These are phyloP conservation scores for Crenuchus spilurus DNA, from an alignment of 2,797 vertebrate species.

Conservation along the genomic window DNA sequence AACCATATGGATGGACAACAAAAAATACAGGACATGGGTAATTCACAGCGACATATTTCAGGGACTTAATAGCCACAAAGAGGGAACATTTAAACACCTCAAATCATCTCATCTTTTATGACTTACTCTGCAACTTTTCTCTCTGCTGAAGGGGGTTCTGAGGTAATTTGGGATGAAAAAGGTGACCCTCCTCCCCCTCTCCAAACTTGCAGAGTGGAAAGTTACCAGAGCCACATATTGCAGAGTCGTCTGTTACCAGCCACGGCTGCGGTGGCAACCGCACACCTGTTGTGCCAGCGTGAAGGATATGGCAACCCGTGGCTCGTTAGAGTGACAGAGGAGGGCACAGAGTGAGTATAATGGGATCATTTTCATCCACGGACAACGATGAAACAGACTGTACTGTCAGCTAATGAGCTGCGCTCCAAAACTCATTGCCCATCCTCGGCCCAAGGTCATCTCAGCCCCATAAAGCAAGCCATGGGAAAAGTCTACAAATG, in stretches of 20 bases:
- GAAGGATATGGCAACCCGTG: conserved; percentile 32
- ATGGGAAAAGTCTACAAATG: background rate
- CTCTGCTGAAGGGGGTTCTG: background rate
- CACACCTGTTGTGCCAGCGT: conserved; percentile 49
- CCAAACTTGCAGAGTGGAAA: background rate
- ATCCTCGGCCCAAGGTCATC: conserved; percentile 28
- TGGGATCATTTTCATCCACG: conserved; percentile 44
- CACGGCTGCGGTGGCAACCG: background rate
- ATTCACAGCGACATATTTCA: no score
- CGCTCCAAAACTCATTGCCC: conserved; percentile 20
- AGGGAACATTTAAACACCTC: background rate
- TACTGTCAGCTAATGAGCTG: conserved; percentile 32
- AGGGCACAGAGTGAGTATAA: conserved; percentile 6
- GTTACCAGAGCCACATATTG: conserved; percentile 27
- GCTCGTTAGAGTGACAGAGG: conserved; percentile 50
- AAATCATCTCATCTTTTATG: background rate
- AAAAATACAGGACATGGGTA: no score
- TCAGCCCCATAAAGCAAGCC: background rate
- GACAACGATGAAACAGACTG: conserved; percentile 35
- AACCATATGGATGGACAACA: no score
- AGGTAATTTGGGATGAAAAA: background rate
- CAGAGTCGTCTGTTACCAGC: background rate
- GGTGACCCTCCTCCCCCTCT: background rate
- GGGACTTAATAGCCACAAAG: background rate
- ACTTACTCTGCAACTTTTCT: background rate